A percentile compares a stretch with the other conserved stretches of the same genome.
Evolutionary conservation across 2,113 vertebrate species (phyloP).

Genomic region (Sturnus vulgaris): DNA sequence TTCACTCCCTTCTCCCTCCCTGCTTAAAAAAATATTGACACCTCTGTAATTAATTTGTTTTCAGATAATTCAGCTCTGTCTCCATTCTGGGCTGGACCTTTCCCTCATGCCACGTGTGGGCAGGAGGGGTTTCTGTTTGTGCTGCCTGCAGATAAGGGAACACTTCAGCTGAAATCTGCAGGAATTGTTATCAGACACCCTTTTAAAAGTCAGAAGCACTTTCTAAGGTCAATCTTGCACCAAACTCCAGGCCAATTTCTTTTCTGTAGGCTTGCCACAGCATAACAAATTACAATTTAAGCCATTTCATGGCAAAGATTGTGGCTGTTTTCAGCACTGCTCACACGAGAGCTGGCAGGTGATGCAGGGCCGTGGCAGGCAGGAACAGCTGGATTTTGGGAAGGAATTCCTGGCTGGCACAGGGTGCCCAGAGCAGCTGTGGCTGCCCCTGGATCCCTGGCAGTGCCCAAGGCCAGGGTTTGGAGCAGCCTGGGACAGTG

Average conservation of each 20-base stretch:
- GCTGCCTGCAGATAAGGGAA: not conserved
- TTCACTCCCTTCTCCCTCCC: not conserved
- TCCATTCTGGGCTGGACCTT: not conserved
- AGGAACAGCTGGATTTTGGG: not conserved
- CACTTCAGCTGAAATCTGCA: not conserved
- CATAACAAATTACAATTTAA: not conserved
- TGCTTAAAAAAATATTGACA: not conserved
- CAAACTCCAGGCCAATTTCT: not conserved
- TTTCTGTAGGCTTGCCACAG: not conserved
- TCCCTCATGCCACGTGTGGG: fast-evolving
- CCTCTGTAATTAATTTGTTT: not conserved
- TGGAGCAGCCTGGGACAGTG: not conserved
- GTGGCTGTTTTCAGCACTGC: not conserved
- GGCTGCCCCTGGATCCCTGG: not conserved
- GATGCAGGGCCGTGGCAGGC: not conserved
- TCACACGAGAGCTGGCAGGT: fast-evolving
- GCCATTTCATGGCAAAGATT: not conserved
- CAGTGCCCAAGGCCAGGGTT: not conserved
- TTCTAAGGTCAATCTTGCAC: not conserved
- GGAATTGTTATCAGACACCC: not conserved
- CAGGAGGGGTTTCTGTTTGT: not conserved
- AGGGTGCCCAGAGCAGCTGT: not conserved
- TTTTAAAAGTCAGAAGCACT: not conserved
- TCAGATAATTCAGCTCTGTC: not conserved
- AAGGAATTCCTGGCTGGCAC: not conserved